Conservation (phyloP, 2,888 invertebrate genomes). For the Heteromurus nitidus region DNA sequence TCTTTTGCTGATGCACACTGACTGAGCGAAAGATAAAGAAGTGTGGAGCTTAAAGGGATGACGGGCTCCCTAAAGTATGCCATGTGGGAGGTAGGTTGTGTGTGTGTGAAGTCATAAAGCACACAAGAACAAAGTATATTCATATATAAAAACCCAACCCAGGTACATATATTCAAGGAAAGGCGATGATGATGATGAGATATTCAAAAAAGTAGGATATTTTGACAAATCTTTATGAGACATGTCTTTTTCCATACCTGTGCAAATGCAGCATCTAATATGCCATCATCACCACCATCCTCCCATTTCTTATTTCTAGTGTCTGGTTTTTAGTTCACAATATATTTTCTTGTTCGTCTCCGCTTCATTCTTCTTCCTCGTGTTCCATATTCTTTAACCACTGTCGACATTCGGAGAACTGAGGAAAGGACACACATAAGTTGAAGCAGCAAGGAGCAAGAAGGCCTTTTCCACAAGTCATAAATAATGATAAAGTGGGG, state of each 20-base stretch:
- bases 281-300: not conserved
- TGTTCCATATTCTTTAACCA: constrained; percentile 3
- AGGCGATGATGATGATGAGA: not conserved
- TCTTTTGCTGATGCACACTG: too few relatives aligned
- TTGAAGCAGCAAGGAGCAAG: too few relatives aligned
- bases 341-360: too few relatives aligned
- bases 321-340: too few relatives aligned
- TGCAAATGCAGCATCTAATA: not conserved
- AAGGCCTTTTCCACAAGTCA: constrained; percentile 48
- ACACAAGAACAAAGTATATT: not conserved
- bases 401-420: not conserved
- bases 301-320: too few relatives aligned
- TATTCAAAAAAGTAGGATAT: not conserved
- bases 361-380: not conserved
- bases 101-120: not conserved
- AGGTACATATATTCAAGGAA: not conserved
- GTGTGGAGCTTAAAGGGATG: constrained; percentile 16
- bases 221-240: constrained; percentile 63
- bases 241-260: constrained; percentile 27
- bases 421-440: too few relatives aligned
- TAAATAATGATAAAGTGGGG: constrained; percentile 65
- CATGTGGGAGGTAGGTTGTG: not conserved
- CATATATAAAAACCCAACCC: not conserved
- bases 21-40: constrained; percentile 8
- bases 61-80: not conserved